Evolutionary conservation across 92 coral and sea anemone genomes (phyloP).

Genomic region (Epizoanthus fatuus): DNA sequence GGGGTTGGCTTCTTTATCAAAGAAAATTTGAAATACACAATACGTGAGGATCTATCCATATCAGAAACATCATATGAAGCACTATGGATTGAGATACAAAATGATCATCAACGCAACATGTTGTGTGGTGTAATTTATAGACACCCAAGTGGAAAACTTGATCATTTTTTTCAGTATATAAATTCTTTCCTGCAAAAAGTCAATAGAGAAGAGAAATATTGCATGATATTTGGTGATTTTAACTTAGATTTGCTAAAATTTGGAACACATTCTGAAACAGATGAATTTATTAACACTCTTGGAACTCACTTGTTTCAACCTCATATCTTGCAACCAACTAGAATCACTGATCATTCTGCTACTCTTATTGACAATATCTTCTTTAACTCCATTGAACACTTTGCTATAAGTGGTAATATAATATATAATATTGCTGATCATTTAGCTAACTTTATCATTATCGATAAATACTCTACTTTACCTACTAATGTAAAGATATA

Average conservation of each 20-base stretch:
- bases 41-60: conserved; percentile 34
- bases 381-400: no score
- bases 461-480: conserved; percentile 38
- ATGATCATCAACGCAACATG: conserved; percentile 40
- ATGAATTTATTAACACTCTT: background rate
- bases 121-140: conserved; percentile 65
- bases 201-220: conserved; percentile 18
- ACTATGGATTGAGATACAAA: conserved; percentile 56
- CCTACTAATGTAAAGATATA: conserved; percentile 32
- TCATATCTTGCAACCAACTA: background rate
- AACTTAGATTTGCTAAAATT: conserved; percentile 29
- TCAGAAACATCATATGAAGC: conserved; percentile 33
- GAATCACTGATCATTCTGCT: no score
- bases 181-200: conserved; percentile 19
- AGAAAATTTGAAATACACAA: conserved; percentile 9
- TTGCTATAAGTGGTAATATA: conserved; percentile 45
- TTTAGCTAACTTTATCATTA: conserved; percentile 51
- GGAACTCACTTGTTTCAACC: conserved; percentile 46
- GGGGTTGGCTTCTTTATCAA: conserved; percentile 40
- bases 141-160: conserved; percentile 48
- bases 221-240: conserved; percentile 29
- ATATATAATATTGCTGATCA: conserved; percentile 47
- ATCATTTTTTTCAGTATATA: conserved; percentile 17
- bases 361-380: no score
- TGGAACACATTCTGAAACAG: background rate